Conservation (phyloP, 1,140 invertebrate species). For the Drosophila oshimai region DNA sequence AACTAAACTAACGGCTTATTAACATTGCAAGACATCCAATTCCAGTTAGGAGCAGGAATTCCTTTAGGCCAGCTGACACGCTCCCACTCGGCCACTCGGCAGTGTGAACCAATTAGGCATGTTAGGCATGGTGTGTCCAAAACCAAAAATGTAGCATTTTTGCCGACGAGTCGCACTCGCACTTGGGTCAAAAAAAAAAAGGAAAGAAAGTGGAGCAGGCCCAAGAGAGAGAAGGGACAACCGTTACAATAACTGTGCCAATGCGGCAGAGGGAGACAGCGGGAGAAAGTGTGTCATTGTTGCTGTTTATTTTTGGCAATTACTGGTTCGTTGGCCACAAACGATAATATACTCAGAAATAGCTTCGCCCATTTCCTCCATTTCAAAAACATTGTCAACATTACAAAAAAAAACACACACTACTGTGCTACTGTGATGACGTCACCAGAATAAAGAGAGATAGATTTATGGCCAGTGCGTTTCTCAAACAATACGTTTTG, state of each 20-base stretch:
- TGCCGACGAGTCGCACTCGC: too few relatives aligned
- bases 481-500: too few relatives aligned
- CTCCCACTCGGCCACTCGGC: too few relatives aligned
- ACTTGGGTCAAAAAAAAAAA: background rate
- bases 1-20: background rate
- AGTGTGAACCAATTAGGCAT: too few relatives aligned
- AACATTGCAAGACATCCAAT: background rate
- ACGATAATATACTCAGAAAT: background rate
- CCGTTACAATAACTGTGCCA: too few relatives aligned
- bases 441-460: conserved; percentile 15
- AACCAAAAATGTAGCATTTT: conserved; percentile 23
- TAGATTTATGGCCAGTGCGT: background rate
- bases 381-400: conserved; percentile 27
- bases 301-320: conserved; percentile 57
- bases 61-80: background rate
- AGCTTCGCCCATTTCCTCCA: background rate
- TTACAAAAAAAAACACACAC: conserved; percentile 6
- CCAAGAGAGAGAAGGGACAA: background rate
- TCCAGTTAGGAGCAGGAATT: too few relatives aligned
- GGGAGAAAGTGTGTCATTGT: conserved; percentile 20
- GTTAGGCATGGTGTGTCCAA: too few relatives aligned
- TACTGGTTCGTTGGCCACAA: conserved; percentile 47
- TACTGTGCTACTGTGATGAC: conserved; percentile 19
- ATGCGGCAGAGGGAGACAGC: background rate
- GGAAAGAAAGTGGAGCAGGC: background rate